Base-by-base conservation (phyloP, 1,140 invertebrate genomes). In the Pomacea maculata region DNA sequence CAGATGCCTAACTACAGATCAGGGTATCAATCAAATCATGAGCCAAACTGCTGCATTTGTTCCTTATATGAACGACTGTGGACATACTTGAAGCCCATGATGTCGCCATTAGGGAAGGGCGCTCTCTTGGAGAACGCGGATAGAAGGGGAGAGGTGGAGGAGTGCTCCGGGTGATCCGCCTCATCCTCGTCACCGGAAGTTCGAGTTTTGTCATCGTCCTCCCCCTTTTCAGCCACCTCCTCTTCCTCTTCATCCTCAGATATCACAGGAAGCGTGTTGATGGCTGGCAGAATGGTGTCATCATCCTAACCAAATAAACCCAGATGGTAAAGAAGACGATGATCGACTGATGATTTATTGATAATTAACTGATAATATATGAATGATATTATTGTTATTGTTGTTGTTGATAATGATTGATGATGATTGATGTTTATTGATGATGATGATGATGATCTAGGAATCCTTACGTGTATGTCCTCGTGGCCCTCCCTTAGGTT, bases 401-500 rank as follows among this genome's bases (percentile, higher is more conserved):
- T 25, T 25, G 25, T 25, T 25, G 25, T 25, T 25, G 57, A 17
- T 61, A 8, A 61, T 61, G 57, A 61, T 61, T 61, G 57, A 61
- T 17, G 57, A 61, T 17, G 15, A 61, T 45, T 45, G 57, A 17
- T 17, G 57, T 3, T 61, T 4, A 45, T 45, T 45, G 34, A 45
- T 61, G 11, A 11, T 61, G 11, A 61, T 17, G 15, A 61, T 14
- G 11, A 14, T 14, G 11, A 11, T 11, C 10, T 25, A 21, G 0
- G 9, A 65, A 67, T 54, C 78, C 82, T 81, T 79, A 87, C 88
- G 75, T 88, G 86, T 12, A 83, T 82, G 45, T 89, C 90, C 34
- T 89, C 87, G 72, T 84, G 85, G 1, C 97, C 97, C 91, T 99
- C 97, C 45, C 97, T 93, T 34, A 99, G 93, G 91, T 99, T 99